Base-by-base conservation (phyloP, 1,140 invertebrate genomes). In the Ephestia elutella region DNA sequence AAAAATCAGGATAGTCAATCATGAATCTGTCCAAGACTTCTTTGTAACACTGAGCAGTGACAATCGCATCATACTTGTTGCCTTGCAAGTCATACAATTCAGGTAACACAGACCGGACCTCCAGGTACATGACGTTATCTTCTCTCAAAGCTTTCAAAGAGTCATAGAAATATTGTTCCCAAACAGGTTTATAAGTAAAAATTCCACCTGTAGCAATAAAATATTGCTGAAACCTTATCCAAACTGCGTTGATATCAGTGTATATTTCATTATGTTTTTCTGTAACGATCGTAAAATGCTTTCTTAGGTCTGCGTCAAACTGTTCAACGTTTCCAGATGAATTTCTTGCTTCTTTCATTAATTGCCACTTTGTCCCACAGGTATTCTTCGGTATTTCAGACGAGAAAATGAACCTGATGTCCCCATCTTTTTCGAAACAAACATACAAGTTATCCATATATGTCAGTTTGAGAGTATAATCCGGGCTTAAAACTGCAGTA, bases 91-190 rank as follows among this genome's bases (percentile, higher is more conserved):
- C 92, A 62, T 94, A 94, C 0, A 94, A 70, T 57, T 80, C 49
- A 0, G 90, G 91, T 20, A 92, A 67, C 80, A 91, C 62, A 92
- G 87, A 62, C 77, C 91, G 63, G 78, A 96, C 75, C 89, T 97
- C 96, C 0, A 95, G 68, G 66, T 96, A 96, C 87, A 95, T 92
- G 0, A 97, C 89, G 75, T 95, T 95, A 70, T 97, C 96, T 0
- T 93, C 90, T 66, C 93, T 92, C 7, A 95, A 89, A 66, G 95
- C 93, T 65, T 91, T 80, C 5, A 97, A 86, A 7, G 91, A 90
- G 66, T 93, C 91, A 65, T 93, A 93, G 68, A 93, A 92, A 75
- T 95, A 94, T 49, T 93, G 90, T 57, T 92, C 90, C 80, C 93
- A 95, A 0, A 94, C 91, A 0, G 94, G 93, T 66, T 90, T 90